Evolutionary conservation across 2,888 invertebrate species (phyloP).

Genomic region (Sphinx pinastri): DNA sequence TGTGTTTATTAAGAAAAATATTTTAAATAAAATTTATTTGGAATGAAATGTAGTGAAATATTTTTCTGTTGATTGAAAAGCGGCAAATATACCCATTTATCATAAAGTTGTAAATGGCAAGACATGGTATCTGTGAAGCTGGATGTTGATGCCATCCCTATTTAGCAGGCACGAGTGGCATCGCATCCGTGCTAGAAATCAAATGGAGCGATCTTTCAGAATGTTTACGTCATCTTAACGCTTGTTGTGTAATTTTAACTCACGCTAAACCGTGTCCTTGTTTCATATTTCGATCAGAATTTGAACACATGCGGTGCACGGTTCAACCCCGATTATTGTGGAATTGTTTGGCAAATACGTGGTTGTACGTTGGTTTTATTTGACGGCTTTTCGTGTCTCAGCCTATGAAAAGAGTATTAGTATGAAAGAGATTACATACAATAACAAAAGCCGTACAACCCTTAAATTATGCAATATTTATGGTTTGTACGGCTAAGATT

Average conservation of each 20-base stretch:
- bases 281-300: conserved; percentile 14
- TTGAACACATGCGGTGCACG: conserved; percentile 5
- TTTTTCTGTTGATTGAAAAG: too few species aligned
- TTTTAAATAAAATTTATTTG: too few species aligned
- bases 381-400: too few species aligned
- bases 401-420: too few species aligned
- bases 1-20: too few species aligned
- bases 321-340: neutral
- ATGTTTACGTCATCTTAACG: conserved; percentile 47
- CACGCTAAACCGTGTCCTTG: conserved; percentile 13
- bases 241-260: conserved; percentile 11
- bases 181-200: conserved; percentile 62
- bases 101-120: neutral
- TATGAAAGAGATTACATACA: too few species aligned
- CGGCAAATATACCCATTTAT: too few species aligned
- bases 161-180: conserved; percentile 16
- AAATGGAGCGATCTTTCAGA: conserved; percentile 57
- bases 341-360: neutral
- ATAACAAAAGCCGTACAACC: too few species aligned
- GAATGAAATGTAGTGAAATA: too few species aligned
- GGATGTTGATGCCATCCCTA: neutral
- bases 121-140: neutral
- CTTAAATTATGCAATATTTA: too few species aligned
- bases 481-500: too few species aligned
- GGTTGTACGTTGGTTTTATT: neutral